These are phyloP conservation scores for Pammene fasciana DNA, from an alignment of 2,888 invertebrate genomes.

Conservation along the genomic window DNA sequence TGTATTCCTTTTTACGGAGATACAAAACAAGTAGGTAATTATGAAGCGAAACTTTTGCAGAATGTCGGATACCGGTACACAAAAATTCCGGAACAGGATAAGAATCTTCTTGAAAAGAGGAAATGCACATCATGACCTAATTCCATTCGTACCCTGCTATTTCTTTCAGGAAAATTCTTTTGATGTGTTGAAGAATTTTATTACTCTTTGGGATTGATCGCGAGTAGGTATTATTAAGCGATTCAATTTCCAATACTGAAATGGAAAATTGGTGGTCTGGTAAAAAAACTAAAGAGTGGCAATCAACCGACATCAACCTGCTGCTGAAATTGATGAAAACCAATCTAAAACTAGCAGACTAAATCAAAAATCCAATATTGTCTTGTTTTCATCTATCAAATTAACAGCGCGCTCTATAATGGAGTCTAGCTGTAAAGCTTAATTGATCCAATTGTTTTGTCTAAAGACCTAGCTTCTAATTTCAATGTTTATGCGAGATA, in stretches of 20 bases:
- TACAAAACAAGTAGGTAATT: slow-evolving; percentile 12
- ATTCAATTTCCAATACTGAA: slow-evolving; percentile 51
- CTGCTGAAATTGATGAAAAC: slow-evolving; percentile 55
- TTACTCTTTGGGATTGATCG: not conserved
- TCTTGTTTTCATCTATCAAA: slow-evolving; percentile 1
- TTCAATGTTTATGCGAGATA: slow-evolving; percentile 45
- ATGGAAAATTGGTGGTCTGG: slow-evolving; percentile 57
- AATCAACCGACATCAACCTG: slow-evolving; percentile 53
- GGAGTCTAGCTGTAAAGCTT: not conserved
- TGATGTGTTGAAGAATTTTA: not conserved
- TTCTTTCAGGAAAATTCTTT: not conserved
- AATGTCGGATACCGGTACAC: not conserved
- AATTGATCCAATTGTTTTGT: not conserved
- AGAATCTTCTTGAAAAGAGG: slow-evolving; percentile 10
- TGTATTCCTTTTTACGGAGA: not conserved
- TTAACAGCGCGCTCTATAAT: not conserved
- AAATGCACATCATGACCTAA: slow-evolving; percentile 25
- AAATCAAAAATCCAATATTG: slow-evolving; percentile 2
- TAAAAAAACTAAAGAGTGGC: slow-evolving; percentile 49
- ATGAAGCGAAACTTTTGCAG: not conserved
- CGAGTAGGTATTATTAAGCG: slow-evolving; percentile 8
- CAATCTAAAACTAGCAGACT: slow-evolving; percentile 54
- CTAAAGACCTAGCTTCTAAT: not conserved
- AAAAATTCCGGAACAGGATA: slow-evolving; percentile 10
- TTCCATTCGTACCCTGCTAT: slow-evolving; percentile 2